Evolutionary conservation across 2,113 vertebrate genomes (phyloP).

Genomic region (Alligator mississippiensis): DNA sequence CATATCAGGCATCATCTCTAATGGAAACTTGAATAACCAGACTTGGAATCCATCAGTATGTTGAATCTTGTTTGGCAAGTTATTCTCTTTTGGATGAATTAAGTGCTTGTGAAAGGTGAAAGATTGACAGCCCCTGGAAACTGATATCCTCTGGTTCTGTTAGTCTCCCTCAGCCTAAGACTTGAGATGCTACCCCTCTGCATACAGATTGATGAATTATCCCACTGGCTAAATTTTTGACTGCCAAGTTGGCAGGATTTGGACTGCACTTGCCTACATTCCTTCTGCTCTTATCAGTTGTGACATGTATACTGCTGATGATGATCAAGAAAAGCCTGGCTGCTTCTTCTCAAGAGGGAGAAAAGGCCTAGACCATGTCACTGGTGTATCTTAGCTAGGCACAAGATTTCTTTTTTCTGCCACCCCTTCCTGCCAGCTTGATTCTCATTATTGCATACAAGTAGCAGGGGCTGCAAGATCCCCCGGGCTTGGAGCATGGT

Average conservation of each 20-base stretch:
- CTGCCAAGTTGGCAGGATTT: rapidly evolving
- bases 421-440: not conserved
- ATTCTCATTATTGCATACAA: not conserved
- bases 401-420: not conserved
- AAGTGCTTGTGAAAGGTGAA: not conserved
- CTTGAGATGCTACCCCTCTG: not conserved
- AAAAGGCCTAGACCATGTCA: not conserved
- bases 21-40: not conserved
- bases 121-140: not conserved
- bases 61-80: not conserved
- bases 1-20: not conserved
- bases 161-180: not conserved
- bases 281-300: not conserved
- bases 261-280: not conserved
- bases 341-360: not conserved
- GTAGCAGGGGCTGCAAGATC: not conserved
- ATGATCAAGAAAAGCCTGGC: not conserved
- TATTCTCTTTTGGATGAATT: not conserved
- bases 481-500: not conserved
- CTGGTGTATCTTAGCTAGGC: not conserved
- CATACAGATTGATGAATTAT: not conserved
- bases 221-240: not conserved
- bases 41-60: not conserved
- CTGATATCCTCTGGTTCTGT: not conserved
- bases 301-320: not conserved